A percentile compares a stretch with the other conserved stretches of the same genome.
Evolutionary conservation across 1,140 invertebrate species (phyloP).

Genomic region (Platyura marginata): DNA sequence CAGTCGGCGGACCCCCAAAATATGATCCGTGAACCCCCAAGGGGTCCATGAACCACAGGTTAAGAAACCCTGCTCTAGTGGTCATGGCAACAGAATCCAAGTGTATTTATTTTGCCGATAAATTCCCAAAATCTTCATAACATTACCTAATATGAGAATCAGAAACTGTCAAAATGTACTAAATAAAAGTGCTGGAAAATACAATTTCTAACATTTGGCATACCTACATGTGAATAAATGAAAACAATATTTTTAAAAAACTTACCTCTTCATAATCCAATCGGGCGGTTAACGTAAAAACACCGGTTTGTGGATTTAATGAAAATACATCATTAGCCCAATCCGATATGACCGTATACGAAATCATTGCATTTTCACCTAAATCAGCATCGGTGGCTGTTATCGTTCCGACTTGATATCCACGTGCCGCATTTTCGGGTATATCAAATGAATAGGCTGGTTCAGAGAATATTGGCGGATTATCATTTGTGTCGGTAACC

Average conservation of each 20-base stretch:
- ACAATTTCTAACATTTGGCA: too few species aligned
- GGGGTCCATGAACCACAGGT: too few species aligned
- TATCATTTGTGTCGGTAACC: slow-evolving; percentile 88
- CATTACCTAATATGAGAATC: too few species aligned
- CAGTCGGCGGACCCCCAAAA: too few species aligned
- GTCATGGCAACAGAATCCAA: too few species aligned
- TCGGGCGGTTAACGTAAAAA: slow-evolving; percentile 71
- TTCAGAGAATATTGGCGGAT: slow-evolving; percentile 72
- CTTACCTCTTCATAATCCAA: slow-evolving; percentile 83
- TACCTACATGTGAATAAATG: too few species aligned
- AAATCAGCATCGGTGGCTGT: slow-evolving; percentile 65
- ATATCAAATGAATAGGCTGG: slow-evolving; percentile 78
- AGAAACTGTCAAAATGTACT: too few species aligned
- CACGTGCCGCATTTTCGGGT: slow-evolving; percentile 61
- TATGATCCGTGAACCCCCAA: too few species aligned
- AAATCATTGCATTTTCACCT: slow-evolving; percentile 71
- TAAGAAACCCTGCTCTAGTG: too few species aligned
- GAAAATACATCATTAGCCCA: slow-evolving; percentile 91
- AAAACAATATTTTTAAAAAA: background rate
- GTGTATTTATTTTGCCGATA: too few species aligned
- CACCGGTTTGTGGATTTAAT: slow-evolving; percentile 72
- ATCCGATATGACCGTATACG: slow-evolving; percentile 75
- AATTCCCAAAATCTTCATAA: too few species aligned
- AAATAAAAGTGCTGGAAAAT: too few species aligned
- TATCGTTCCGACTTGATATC: slow-evolving; percentile 63